A percentile compares a stretch with the other conserved stretches of the same genome.
These are phyloP conservation scores for Pelecanoides urinatrix DNA, from an alignment of 2,113 vertebrate species.

Conservation along the genomic window DNA sequence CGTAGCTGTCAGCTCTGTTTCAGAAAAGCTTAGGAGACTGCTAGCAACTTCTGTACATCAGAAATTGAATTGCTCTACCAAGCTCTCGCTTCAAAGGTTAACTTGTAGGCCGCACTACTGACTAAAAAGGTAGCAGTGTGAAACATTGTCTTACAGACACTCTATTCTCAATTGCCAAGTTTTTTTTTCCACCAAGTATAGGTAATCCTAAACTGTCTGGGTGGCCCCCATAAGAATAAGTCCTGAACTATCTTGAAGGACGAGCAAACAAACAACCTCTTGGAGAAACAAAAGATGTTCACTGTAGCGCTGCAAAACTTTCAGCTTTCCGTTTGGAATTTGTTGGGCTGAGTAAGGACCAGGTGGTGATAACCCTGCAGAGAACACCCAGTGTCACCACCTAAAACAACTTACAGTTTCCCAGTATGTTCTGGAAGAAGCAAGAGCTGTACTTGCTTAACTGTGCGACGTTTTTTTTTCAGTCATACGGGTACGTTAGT, in stretches of 20 bases:
- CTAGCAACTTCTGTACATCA: neutral
- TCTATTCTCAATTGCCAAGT: neutral
- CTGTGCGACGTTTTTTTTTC: neutral
- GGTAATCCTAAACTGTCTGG: neutral
- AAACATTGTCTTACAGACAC: neutral
- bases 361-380: too few species aligned
- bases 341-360: neutral
- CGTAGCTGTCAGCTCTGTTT: neutral
- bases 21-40: neutral
- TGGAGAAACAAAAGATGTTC: neutral
- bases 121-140: neutral
- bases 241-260: neutral
- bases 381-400: neutral
- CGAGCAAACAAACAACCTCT: neutral
- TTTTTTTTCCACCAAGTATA: neutral
- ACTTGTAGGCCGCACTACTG: neutral
- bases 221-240: rapidly evolving
- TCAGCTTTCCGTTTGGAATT: neutral
- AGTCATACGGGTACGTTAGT: neutral
- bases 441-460: neutral
- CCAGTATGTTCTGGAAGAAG: neutral
- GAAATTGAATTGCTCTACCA: neutral
- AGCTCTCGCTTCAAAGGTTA: neutral
- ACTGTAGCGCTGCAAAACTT: neutral
- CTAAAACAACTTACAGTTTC: neutral